Percentiles rank a stretch among this genome's conserved stretches.
Evolutionary conservation across 2,797 vertebrate species (phyloP).

Genomic region (Sebastes hopkinsi): DNA sequence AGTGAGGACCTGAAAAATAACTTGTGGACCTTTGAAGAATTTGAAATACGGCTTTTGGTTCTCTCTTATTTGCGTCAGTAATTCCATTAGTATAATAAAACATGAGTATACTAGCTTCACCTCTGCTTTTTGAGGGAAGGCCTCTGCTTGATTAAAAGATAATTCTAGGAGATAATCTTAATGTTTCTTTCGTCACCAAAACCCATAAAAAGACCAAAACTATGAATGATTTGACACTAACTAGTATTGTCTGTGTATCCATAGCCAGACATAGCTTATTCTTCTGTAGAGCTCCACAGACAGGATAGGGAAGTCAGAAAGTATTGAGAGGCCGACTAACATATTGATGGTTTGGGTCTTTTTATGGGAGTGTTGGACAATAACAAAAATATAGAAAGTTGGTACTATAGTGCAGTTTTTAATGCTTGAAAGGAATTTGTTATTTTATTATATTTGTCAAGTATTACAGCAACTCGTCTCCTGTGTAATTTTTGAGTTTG

Average conservation of each 20-base stretch:
- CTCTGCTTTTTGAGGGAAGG: neutral
- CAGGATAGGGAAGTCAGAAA: neutral
- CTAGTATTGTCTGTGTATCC: neutral
- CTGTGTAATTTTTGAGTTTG: neutral
- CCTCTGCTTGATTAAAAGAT: neutral
- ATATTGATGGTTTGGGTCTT: neutral
- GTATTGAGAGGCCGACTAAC: no score
- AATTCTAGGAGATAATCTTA: neutral
- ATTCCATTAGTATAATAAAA: neutral
- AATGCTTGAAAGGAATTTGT: neutral
- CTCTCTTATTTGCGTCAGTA: neutral
- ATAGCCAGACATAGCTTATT: neutral
- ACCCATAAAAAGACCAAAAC: neutral
- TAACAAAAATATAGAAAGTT: neutral
- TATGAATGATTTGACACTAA: neutral
- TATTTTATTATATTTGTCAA: neutral
- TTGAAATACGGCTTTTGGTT: neutral
- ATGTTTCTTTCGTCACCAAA: neutral
- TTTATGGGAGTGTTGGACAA: neutral
- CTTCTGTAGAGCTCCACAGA: neutral
- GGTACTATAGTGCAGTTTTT: neutral
- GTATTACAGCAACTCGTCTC: neutral
- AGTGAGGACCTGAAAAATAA: slow-evolving; percentile 34
- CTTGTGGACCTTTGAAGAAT: slow-evolving; percentile 5
- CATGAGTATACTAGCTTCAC: neutral